Evolutionary conservation across 2,797 vertebrate species (phyloP), one percentile per base, ranked within the genome.

Genomic region (Hypotaenidia philippensis): DNA sequence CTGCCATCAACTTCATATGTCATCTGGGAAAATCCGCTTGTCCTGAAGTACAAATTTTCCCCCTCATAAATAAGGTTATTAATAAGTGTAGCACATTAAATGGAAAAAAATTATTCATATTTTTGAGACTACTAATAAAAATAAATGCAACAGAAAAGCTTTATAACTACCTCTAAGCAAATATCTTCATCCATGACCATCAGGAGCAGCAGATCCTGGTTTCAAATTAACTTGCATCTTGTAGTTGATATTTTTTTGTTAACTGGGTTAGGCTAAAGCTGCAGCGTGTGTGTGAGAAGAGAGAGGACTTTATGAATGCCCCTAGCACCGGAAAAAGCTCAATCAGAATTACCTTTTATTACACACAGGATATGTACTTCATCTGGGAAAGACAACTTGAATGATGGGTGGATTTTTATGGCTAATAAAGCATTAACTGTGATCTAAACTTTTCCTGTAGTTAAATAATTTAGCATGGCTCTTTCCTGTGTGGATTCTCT

Each of bases 361-460:
- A 74, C 40, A 74, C 29, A 89, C 75, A 91, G 79, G 82, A 75
- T 94, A 85, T 75, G 72, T 23, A 74, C 61, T 85, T 94, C 76
- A 68, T 91, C 65, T 32, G 2, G 45, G n/a, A 93, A 71, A 81
- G 87, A 87, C 87, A 86, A 65, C 26, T 61, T 93, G 69, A 93
- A 64, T 75, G 82, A 93, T 64, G 61, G 32, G 61, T 89, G 40
- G 49, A 88, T 81, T 92, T 94, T 92, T 72, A 53, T 80, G 53
- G 68, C 93, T 78, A 89, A 85, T 86, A 94, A 87, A 92, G 53
- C 71, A 87, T 68, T 89, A 92, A 74, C 78, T 27, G 34, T 83
- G 64, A 89, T 80, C 82, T 77, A 85, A 89, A 90, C 47, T 83
- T 93, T 85, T 71, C 85, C 61, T 83, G 60, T 53, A 92, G 69